Conservation (phyloP, 2,113 vertebrate genomes). For the Ursus arctos region DNA sequence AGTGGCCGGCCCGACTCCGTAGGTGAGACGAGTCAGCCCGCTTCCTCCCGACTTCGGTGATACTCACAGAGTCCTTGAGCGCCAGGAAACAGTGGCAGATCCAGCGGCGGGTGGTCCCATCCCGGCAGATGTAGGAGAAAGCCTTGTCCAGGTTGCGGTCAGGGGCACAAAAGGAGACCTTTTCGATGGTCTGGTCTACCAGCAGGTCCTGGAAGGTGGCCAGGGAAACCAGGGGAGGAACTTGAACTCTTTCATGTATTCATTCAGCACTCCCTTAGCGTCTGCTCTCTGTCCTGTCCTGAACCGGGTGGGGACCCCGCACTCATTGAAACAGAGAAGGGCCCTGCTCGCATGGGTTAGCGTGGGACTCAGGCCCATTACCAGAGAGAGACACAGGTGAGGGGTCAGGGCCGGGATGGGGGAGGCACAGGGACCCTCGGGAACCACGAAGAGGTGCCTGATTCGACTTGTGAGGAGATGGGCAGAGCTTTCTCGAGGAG, state of each 20-base stretch:
- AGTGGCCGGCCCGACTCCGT: not conserved
- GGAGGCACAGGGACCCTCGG: not conserved
- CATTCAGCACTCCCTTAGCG: not conserved
- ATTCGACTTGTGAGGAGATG: not conserved
- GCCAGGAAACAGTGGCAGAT: constrained; percentile 98
- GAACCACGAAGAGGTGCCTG: not conserved
- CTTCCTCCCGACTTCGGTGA: not conserved
- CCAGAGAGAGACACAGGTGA: not conserved
- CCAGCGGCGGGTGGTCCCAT: constrained; percentile 95
- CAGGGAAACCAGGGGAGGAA: not conserved
- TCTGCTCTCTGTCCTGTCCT: not conserved
- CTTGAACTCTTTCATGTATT: not conserved
- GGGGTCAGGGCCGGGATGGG: not conserved
- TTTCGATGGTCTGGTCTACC: constrained; percentile 97
- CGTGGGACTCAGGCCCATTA: not conserved
- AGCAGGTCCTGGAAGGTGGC: constrained; percentile 92
- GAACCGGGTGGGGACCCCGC: not conserved
- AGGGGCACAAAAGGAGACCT: constrained; percentile 96
- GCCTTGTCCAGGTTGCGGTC: constrained; percentile 97
- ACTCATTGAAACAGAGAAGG: not conserved
- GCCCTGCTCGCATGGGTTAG: not conserved
- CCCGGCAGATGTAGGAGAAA: constrained; percentile 97
- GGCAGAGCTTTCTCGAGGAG: not conserved
- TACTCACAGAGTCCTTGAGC: constrained; percentile 95
- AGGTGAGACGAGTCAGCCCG: too few relatives aligned